Conservation (phyloP, 2,888 invertebrate species). For the Eristalinus sepulchralis region DNA sequence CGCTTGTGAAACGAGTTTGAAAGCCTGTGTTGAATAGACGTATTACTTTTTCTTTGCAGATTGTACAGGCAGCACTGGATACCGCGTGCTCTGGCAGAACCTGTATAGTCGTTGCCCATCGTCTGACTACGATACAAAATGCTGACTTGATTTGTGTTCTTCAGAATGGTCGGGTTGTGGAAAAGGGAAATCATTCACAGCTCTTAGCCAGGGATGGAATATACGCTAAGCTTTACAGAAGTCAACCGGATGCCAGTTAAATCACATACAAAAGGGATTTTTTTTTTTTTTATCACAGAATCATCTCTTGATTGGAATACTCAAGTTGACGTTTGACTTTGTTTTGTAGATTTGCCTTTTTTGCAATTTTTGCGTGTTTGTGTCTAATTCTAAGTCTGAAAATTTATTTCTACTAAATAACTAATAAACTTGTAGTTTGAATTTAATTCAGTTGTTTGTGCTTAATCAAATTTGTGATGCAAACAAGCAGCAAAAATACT, state of each 20-base stretch:
- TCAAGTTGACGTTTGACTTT: no score
- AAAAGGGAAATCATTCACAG: conserved; percentile 88
- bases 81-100: conserved; percentile 90
- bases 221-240: conserved; percentile 84
- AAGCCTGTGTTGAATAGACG: neutral
- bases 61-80: conserved; percentile 93
- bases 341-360: no score
- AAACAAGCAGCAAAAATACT: no score
- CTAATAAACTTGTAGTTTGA: no score
- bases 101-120: conserved; percentile 92
- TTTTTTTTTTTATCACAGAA: neutral
- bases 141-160: conserved; percentile 93
- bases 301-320: no score
- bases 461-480: no score
- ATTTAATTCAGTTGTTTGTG: no score
- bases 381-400: no score
- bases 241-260: conserved; percentile 80
- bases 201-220: conserved; percentile 84
- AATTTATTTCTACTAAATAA: no score
- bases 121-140: conserved; percentile 90
- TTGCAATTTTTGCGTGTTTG: no score
- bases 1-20: neutral
- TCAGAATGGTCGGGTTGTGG: conserved; percentile 87
- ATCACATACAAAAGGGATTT: neutral
- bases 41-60: conserved; percentile 81